phyloP scores from a whole-genome alignment of 2,888 invertebrate genomes.

The Zaprionus obscuricornis region DNA sequence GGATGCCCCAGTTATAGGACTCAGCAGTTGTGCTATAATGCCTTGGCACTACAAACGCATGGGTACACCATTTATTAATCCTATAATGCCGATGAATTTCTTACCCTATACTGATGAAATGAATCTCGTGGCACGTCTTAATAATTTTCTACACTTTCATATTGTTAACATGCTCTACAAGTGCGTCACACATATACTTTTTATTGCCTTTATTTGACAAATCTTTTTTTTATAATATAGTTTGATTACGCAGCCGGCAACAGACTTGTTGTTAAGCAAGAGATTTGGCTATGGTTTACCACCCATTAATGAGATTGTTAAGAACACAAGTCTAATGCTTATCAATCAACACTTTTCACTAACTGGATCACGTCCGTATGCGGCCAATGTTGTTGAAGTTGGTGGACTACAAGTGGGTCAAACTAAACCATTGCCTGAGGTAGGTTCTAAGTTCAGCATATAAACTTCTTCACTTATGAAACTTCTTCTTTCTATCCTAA shows the following conservation, averaged over 20 bases:
- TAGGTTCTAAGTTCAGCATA: conserved; percentile 31
- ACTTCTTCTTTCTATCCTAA: conserved; percentile 78
- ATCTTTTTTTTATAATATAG: conserved; percentile 34
- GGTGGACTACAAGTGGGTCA: conserved; percentile 84
- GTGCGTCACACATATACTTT: conserved; percentile 37
- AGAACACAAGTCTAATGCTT: conserved; percentile 79
- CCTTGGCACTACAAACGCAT: conserved; percentile 85
- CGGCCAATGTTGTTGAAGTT: conserved; percentile 84
- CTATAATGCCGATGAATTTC: conserved; percentile 85
- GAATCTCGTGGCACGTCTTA: conserved; percentile 81
- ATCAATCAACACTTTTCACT: conserved; percentile 85
- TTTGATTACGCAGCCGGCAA: conserved; percentile 75
- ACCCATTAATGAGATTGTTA: conserved; percentile 83
- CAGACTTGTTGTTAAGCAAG: conserved; percentile 81
- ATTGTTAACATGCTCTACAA: conserved; percentile 62
- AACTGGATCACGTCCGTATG: conserved; percentile 83
- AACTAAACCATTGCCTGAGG: conserved; percentile 67
- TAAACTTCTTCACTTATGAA: no score
- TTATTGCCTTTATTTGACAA: neutral
- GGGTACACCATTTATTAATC: conserved; percentile 85
- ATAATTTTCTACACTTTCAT: conserved; percentile 81
- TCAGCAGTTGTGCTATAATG: conserved; percentile 86
- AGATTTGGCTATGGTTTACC: conserved; percentile 83
- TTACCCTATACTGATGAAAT: conserved; percentile 83
- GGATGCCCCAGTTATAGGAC: conserved; percentile 85